phyloP scores from a whole-genome alignment of 2,113 vertebrate species.

The Conger conger region DNA sequence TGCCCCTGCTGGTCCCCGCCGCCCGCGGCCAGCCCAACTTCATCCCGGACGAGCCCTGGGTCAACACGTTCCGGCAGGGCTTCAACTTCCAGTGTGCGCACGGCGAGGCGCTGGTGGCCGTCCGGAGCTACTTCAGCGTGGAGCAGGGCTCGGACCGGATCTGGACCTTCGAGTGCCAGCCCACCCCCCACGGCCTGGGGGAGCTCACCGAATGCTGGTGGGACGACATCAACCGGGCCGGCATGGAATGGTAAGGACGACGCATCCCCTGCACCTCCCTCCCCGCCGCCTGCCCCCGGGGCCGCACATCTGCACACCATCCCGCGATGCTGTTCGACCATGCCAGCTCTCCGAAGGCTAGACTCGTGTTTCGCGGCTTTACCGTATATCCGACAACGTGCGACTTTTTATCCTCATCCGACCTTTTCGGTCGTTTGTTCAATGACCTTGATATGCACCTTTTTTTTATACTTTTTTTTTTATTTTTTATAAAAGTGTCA shows the following conservation, averaged over 20 bases:
- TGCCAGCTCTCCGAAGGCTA: no score
- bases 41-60: constrained; percentile 81
- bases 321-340: no score
- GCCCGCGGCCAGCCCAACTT: constrained; percentile 70
- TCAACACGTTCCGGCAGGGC: constrained; percentile 85
- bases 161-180: constrained; percentile 93
- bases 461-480: no score
- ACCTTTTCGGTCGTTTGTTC: no score
- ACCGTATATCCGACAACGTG: no score
- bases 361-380: no score
- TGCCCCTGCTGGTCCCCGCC: constrained; percentile 53
- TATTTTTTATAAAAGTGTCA: no score
- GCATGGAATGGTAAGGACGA: constrained; percentile 84
- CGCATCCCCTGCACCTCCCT: not conserved
- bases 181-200: constrained; percentile 78
- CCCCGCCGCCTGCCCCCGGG: no score
- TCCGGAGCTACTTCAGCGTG: constrained; percentile 85
- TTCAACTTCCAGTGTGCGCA: constrained; percentile 96
- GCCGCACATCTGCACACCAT: no score
- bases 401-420: no score
- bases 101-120: constrained; percentile 84
- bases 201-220: constrained; percentile 95
- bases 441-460: no score
- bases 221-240: constrained; percentile 93
- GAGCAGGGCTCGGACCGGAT: constrained; percentile 86